Evolutionary conservation across 2,888 invertebrate genomes (phyloP), one percentile per base, ranked within the genome.

Genomic region (Tillus elongatus): DNA sequence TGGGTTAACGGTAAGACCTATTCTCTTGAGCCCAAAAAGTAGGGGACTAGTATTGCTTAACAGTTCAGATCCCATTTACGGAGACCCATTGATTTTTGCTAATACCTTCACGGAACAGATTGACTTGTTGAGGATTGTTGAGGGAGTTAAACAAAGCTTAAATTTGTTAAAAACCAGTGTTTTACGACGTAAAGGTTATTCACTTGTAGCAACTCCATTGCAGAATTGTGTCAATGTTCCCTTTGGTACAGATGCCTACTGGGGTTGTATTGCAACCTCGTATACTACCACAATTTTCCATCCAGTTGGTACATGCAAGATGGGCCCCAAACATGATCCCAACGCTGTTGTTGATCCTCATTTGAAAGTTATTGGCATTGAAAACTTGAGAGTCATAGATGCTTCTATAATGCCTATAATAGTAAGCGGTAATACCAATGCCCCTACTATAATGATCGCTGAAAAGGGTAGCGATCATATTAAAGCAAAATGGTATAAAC

Each of bases 261-360:
- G 80, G 69, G 67, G 65, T 3, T 84, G 83, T 53, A 53, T 79
- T 2, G 64, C 73, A 0, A 74, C 68, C 43, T 71, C 75, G 28
- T 81, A 82, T 50, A 83, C 84, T 0, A 65, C 73, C 1, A 83
- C 82, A 1, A 77, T 83, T 39, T 82, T 67, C 51, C 81, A 82
- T 63, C 79, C 77, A 1, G 74, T 73, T 11, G 77, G 80, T 1
- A 80, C 80, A 0, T 79, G 78, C 55, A 80, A 78, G 57, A 82
- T 81, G 80, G 80, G 79, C 2, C 79, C 79, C 0, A 63, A 63
- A 28, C 65, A 67, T 57, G 80, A 81, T 50, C 60, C 58, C 3
- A 63, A 66, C 1, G 77, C 81, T 0, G 82, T 83, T 0, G 82
- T 83, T 0, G 77, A 81, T 56, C 70, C 74, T 1, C 67, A 71